A percentile compares a stretch with the other conserved stretches of the same genome.
Conservation (phyloP, 2,113 vertebrate genomes). For the Anas platyrhynchos region DNA sequence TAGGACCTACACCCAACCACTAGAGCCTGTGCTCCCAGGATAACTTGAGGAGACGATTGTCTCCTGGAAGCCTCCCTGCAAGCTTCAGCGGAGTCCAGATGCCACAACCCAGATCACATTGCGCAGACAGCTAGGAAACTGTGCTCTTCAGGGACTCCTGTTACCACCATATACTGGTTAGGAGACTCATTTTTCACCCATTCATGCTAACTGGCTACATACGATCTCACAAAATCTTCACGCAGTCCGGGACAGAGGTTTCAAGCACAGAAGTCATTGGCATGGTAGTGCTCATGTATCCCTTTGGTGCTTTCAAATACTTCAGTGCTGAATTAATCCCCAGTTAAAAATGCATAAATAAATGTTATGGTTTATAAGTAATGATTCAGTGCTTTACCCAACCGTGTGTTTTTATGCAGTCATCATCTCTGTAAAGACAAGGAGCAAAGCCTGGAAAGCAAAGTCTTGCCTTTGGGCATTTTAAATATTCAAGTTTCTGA, state of each 20-base stretch:
- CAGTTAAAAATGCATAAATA: constrained; percentile 21
- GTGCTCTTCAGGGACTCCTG: not conserved
- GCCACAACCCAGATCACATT: not conserved
- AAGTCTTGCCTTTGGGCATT: constrained; percentile 24
- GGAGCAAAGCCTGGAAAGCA: constrained; percentile 15
- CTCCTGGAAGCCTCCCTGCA: not conserved
- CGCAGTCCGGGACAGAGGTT: not conserved
- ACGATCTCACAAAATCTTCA: not conserved
- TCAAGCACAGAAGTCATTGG: not conserved
- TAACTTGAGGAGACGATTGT: not conserved
- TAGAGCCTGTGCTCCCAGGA: not conserved
- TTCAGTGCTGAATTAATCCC: not conserved
- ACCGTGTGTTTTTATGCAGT: not conserved
- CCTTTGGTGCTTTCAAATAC: not conserved
- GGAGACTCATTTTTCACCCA: not conserved
- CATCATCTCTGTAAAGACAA: not conserved
- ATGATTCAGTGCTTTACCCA: not conserved
- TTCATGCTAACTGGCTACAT: not conserved
- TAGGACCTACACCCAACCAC: not conserved
- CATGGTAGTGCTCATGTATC: not conserved
- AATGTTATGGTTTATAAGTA: not conserved
- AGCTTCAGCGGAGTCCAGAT: not conserved
- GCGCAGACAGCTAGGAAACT: accelerated
- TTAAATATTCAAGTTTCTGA: constrained; percentile 39
- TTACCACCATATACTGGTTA: accelerated